These are phyloP conservation scores for Clarias platycephalus DNA, from an alignment of 2,797 vertebrate genomes.

Conservation along the genomic window DNA sequence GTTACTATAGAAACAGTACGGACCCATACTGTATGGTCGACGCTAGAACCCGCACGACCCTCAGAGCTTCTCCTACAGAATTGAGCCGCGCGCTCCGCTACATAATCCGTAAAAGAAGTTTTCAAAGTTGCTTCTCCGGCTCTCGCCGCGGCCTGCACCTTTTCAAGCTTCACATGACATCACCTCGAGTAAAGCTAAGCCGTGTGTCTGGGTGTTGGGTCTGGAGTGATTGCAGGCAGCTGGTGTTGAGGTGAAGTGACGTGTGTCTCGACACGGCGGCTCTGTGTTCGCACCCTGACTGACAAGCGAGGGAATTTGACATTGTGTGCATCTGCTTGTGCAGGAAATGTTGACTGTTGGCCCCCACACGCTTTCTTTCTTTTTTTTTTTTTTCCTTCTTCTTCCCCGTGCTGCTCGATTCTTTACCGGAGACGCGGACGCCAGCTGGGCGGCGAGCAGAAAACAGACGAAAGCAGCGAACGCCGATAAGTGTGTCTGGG, in stretches of 20 bases:
- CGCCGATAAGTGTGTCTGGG: conserved; percentile 28
- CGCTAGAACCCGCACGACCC: background rate
- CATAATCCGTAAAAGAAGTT: conserved; percentile 1
- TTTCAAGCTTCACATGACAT: conserved; percentile 41
- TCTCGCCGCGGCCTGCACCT: conserved; percentile 12
- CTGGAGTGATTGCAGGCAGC: conserved; percentile 46
- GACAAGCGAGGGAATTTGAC: conserved; percentile 35
- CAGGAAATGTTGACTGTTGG: conserved; percentile 14
- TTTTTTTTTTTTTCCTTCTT: background rate
- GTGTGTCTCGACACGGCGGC: conserved; percentile 38
- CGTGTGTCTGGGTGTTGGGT: conserved; percentile 26
- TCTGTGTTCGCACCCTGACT: conserved; percentile 20
- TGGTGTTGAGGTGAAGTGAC: conserved; percentile 48
- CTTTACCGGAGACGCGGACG: conserved; percentile 4
- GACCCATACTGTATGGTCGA: background rate
- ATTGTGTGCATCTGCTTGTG: conserved; percentile 34
- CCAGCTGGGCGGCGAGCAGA: conserved; percentile 16
- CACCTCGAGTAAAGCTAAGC: conserved; percentile 19
- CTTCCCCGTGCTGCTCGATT: conserved; percentile 8
- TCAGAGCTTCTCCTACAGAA: background rate
- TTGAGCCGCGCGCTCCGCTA: no score
- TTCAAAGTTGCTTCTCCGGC: conserved; percentile 1
- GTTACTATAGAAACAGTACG: conserved; percentile 18
- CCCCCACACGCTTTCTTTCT: conserved; percentile 6
- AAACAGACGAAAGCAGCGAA: conserved; percentile 36